phyloP scores from a whole-genome alignment of 2,113 vertebrate genomes.

The Amazona guildingii region DNA sequence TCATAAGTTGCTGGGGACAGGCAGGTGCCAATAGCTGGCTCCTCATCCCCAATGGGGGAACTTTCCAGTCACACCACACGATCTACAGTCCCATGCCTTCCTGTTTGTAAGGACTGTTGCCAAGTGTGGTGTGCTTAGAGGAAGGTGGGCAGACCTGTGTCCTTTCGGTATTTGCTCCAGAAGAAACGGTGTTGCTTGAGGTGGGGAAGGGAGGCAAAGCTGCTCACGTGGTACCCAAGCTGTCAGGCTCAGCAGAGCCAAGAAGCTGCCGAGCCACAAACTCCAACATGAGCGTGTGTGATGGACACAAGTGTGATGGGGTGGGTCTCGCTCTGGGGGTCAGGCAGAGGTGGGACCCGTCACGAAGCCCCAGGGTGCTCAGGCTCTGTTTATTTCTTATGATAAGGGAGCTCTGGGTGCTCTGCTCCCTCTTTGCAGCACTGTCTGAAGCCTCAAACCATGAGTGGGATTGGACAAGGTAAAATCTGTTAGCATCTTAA shows the following conservation, averaged over 20 bases:
- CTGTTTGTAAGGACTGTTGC: accelerated
- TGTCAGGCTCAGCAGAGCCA: background rate
- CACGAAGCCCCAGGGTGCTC: background rate
- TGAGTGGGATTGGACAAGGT: background rate
- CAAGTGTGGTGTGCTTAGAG: background rate
- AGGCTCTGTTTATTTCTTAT: background rate
- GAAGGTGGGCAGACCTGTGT: background rate
- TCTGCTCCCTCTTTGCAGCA: background rate
- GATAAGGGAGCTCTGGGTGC: background rate
- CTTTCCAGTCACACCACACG: background rate
- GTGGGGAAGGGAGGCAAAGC: background rate
- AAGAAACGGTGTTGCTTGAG: accelerated
- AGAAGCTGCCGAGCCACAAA: background rate
- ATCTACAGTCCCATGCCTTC: background rate
- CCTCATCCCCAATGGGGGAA: background rate
- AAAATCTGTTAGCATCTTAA: background rate
- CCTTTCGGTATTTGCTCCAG: background rate
- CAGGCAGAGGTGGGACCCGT: background rate
- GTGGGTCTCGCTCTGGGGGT: background rate
- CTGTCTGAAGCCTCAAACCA: background rate
- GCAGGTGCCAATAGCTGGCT: accelerated
- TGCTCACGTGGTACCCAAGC: accelerated
- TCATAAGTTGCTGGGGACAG: background rate
- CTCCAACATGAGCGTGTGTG: accelerated
- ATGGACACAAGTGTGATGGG: no score